Evolutionary conservation across 2,113 vertebrate species (phyloP).

Genomic region (Meles meles): DNA sequence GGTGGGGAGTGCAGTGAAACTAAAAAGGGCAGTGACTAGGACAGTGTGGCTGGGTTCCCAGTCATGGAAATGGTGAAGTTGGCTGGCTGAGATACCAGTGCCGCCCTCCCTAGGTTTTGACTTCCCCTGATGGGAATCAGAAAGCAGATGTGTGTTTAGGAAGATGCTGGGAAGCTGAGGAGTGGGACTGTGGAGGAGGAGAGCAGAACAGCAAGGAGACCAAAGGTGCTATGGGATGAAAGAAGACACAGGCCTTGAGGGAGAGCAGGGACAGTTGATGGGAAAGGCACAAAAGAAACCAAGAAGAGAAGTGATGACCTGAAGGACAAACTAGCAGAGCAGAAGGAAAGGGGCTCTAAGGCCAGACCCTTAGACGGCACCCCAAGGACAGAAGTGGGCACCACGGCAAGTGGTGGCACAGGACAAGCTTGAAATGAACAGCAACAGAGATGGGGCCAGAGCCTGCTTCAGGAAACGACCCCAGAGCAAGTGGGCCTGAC

Average conservation of each 20-base stretch:
- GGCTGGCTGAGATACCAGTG: background rate
- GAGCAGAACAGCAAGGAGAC: background rate
- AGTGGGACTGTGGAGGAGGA: background rate
- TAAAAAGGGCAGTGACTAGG: background rate
- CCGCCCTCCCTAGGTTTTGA: background rate
- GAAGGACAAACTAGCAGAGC: background rate
- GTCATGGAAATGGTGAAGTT: background rate
- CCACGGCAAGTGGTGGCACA: background rate
- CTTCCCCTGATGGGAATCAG: background rate
- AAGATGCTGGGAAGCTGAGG: background rate
- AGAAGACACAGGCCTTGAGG: accelerated
- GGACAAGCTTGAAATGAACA: background rate
- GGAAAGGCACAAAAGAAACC: background rate
- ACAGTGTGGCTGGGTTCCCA: background rate
- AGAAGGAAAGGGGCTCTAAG: background rate
- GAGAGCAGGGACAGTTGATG: background rate
- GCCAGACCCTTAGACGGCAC: background rate
- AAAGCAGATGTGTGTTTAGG: background rate
- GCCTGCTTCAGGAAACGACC: background rate
- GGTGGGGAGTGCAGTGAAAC: background rate
- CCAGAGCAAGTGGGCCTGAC: background rate
- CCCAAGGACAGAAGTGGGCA: background rate
- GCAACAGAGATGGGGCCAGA: too few relatives aligned
- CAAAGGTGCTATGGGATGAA: background rate
- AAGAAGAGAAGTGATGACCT: background rate